Conservation (phyloP, 2,888 invertebrate genomes). For the Synanthedon andrenaeformis region DNA sequence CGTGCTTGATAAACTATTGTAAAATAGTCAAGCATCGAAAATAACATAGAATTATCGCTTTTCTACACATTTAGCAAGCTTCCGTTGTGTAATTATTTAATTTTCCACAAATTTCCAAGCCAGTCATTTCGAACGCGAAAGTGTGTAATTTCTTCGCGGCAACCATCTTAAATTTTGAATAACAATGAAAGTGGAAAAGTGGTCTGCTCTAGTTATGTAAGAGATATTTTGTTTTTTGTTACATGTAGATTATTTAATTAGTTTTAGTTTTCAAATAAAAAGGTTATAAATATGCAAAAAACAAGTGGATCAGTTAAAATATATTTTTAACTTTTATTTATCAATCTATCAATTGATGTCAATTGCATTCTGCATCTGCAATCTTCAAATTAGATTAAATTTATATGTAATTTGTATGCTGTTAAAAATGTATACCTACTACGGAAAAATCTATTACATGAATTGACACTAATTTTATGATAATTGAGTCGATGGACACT, state of each 20-base stretch:
- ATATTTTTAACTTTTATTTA: background rate
- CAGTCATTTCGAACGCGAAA: conserved; percentile 25
- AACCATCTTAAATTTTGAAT: conserved; percentile 13
- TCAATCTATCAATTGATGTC: background rate
- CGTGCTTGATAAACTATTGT: too few species aligned
- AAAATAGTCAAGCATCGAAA: too few species aligned
- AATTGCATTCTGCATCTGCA: background rate
- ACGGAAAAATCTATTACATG: too few species aligned
- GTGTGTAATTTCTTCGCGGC: conserved; percentile 27
- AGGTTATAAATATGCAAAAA: background rate
- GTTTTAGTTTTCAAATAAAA: too few species aligned
- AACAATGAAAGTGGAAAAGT: conserved; percentile 28
- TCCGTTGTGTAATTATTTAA: conserved; percentile 14
- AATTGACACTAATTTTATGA: too few species aligned
- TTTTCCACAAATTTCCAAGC: conserved; percentile 22
- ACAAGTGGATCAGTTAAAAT: background rate
- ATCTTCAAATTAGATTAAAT: background rate
- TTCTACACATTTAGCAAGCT: conserved; percentile 5
- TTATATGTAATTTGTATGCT: too few species aligned
- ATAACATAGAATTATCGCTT: background rate
- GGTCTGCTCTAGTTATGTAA: conserved; percentile 18
- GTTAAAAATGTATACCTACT: too few species aligned
- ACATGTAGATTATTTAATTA: too few species aligned
- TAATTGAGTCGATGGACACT: too few species aligned
- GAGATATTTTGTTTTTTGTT: conserved; percentile 1